Evolutionary conservation across 2,113 vertebrate species (phyloP).

Genomic region (Corythornis cristatus): DNA sequence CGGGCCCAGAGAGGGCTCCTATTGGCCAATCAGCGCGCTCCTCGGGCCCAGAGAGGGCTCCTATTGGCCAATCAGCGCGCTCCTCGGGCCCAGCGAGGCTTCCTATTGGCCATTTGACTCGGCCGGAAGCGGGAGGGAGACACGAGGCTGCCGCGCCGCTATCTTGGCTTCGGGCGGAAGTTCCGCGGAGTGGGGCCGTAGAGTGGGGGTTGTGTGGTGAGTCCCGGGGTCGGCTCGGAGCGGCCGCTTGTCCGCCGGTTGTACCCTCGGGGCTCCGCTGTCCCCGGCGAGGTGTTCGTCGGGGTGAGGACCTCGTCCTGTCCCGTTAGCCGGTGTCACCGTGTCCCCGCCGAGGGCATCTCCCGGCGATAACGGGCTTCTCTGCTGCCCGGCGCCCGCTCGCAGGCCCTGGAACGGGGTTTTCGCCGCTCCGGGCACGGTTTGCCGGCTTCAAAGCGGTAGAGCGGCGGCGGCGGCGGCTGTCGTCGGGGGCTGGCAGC

Average conservation of each 20-base stretch:
- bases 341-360: background rate
- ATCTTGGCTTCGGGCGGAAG: constrained; percentile 4
- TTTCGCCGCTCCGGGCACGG: fast-evolving
- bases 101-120: background rate
- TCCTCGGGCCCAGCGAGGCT: fast-evolving
- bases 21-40: background rate
- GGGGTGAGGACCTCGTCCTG: background rate
- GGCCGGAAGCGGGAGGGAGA: fast-evolving
- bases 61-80: background rate
- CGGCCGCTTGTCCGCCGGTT: background rate
- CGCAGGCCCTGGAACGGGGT: background rate
- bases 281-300: background rate
- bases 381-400: background rate
- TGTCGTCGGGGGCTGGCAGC: fast-evolving
- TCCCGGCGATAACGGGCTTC: too few relatives aligned
- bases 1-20: fast-evolving
- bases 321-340: background rate
- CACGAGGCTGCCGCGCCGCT: background rate
- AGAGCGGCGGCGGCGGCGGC: background rate
- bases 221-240: background rate
- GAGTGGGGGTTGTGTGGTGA: background rate
- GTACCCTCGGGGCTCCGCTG: background rate
- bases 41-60: fast-evolving
- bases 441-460: fast-evolving
- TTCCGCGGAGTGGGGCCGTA: fast-evolving